phyloP scores from a whole-genome alignment of 2,797 vertebrate genomes.

The Chiroxiphia lanceolata region DNA sequence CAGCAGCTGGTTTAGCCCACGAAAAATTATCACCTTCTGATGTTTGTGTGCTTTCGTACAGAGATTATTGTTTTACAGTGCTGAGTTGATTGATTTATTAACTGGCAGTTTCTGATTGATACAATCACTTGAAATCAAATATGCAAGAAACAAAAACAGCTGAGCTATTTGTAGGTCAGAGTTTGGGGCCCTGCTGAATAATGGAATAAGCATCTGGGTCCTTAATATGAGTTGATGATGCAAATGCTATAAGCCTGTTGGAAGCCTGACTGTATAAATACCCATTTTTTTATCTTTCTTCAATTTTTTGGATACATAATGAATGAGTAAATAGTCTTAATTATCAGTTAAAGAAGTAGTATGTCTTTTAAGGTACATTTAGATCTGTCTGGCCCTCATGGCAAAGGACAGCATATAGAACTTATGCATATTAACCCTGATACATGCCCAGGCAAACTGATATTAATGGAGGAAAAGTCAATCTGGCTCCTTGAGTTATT shows the following conservation, averaged over 20 bases:
- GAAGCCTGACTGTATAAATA: neutral
- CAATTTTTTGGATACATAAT: neutral
- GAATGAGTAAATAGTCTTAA: neutral
- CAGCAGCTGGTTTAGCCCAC: neutral
- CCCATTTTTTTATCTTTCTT: neutral
- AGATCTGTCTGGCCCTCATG: neutral
- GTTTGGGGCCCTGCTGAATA: neutral
- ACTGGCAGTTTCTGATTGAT: constrained; percentile 1
- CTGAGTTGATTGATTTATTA: neutral
- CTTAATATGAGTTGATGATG: neutral
- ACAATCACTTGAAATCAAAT: neutral
- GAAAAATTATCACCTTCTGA: neutral
- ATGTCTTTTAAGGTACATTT: neutral
- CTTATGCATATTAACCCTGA: neutral
- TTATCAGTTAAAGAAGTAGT: neutral
- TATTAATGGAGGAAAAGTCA: neutral
- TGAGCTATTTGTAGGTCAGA: neutral
- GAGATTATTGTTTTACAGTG: neutral
- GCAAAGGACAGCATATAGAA: neutral
- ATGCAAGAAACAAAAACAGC: neutral
- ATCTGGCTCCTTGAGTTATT: neutral
- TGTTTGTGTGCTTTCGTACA: neutral
- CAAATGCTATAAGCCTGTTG: neutral
- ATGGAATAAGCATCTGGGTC: neutral
- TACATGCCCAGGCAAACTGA: neutral